These are phyloP conservation scores for Muscicapa comitata DNA, from an alignment of 2,797 vertebrate genomes.

Conservation along the genomic window DNA sequence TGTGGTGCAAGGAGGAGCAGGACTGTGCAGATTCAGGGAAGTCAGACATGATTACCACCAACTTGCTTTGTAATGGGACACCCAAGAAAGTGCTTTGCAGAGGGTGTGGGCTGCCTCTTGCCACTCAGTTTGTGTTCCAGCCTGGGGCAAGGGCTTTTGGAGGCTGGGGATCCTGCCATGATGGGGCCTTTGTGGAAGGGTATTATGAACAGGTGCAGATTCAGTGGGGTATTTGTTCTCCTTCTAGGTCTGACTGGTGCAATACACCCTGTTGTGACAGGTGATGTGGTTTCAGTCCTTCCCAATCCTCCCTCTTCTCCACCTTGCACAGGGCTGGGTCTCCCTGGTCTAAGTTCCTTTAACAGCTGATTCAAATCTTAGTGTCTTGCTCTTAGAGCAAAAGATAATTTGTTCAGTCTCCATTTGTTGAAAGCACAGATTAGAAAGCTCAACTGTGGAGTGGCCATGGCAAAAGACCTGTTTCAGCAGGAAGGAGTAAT, in stretches of 20 bases:
- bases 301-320: not conserved
- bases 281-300: fast-evolving
- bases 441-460: not conserved
- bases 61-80: not conserved
- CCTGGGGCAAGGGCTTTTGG: not conserved
- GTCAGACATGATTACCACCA: fast-evolving
- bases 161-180: not conserved
- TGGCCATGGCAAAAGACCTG: not conserved
- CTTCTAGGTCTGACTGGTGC: not conserved
- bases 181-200: not conserved
- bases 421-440: not conserved
- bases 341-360: not conserved
- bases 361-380: not conserved
- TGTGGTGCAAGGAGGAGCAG: not conserved
- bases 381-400: not conserved
- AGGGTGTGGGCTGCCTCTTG: fast-evolving
- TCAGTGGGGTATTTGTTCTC: not conserved
- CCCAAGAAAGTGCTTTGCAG: not conserved
- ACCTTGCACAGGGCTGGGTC: not conserved
- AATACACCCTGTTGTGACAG: not conserved
- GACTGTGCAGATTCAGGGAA: not conserved
- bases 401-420: not conserved
- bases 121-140: not conserved
- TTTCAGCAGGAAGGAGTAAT: not conserved
- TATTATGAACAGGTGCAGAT: not conserved